Evolutionary conservation across 2,113 vertebrate genomes (phyloP), one percentile per base, ranked within the genome.

Genomic region (Gasterosteus nipponicus): DNA sequence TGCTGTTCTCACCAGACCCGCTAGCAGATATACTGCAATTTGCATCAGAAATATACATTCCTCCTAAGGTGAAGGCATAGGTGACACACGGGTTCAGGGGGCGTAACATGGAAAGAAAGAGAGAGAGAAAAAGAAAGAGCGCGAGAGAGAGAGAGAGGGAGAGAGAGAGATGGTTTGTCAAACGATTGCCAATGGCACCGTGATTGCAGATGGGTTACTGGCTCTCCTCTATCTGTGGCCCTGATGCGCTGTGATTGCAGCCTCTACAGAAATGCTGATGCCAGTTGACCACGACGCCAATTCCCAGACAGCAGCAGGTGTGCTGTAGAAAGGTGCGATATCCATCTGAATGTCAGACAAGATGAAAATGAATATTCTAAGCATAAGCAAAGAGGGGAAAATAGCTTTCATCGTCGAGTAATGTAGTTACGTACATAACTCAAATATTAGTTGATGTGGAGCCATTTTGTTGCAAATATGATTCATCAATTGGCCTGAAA

Each of bases 11-110:
- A 80, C 77, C 71, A 73, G 78, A 77, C 58, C 69, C 69, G 9
- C 9, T 14, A 58, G 69, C 76, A 84, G 83, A 86, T 82, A 51
- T 53, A 83, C 16, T 1, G 18, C 59, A 44, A 85, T 86, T 92
- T 91, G 79, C 85, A 89, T 92, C 71, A 60, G 71, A 79, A 80
- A 92, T 89, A 78, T 73, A 88, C 84, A 91, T 86, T 35, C n/a
- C 8, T 80, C 75, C 47, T 16, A 60, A 19, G 51, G 51, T 64
- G 78, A 85, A 80, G 42, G 7, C 51, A 61, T 42, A 58, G 53
- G 5, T 3, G 12, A 74, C 53, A 10, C 41, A 49, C 3, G n/a
- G 66, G 73, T 58, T 80, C 46, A n/a, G 72, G 64, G 53, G 66
- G 10, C n/a, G 6, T 3, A 11, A 59, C 46, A 61, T 14, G n/a